Conservation (phyloP, 1,140 invertebrate species). For the Epicauta chinensis region DNA sequence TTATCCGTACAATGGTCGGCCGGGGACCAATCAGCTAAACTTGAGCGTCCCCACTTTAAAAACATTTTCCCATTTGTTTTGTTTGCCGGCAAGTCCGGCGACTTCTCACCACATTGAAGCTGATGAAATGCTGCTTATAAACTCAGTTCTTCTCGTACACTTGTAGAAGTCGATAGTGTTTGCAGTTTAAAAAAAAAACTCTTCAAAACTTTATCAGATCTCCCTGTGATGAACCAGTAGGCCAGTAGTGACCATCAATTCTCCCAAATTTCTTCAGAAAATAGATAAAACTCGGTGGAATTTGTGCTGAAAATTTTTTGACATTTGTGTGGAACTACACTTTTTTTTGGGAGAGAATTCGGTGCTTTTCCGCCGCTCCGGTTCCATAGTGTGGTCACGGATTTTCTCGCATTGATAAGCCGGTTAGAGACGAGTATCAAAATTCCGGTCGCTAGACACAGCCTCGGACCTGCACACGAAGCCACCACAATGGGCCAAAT, state of each 20-base stretch:
- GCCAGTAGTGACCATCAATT: too few relatives aligned
- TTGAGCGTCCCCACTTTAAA: slow-evolving; percentile 12
- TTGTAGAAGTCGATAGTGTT: slow-evolving; percentile 6
- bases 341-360: too few relatives aligned
- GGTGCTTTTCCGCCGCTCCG: too few relatives aligned
- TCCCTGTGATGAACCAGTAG: too few relatives aligned
- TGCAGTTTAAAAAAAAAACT: background rate
- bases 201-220: too few relatives aligned
- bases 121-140: slow-evolving; percentile 5
- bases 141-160: slow-evolving; percentile 7
- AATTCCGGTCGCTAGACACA: slow-evolving; percentile 48
- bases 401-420: too few relatives aligned
- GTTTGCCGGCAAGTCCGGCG: slow-evolving; percentile 10
- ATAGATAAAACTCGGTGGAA: slow-evolving; percentile 9
- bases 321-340: too few relatives aligned
- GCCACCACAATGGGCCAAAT: slow-evolving; percentile 52
- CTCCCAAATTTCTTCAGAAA: background rate
- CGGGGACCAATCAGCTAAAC: slow-evolving; percentile 24
- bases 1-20: slow-evolving; percentile 22
- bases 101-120: slow-evolving; percentile 7
- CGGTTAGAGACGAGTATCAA: slow-evolving; percentile 31
- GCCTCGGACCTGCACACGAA: slow-evolving; percentile 42
- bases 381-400: too few relatives aligned
- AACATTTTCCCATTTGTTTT: too few relatives aligned
- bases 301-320: slow-evolving; percentile 10